These are phyloP conservation scores for Aricia agestis DNA, from an alignment of 1,140 invertebrate genomes.

Conservation along the genomic window DNA sequence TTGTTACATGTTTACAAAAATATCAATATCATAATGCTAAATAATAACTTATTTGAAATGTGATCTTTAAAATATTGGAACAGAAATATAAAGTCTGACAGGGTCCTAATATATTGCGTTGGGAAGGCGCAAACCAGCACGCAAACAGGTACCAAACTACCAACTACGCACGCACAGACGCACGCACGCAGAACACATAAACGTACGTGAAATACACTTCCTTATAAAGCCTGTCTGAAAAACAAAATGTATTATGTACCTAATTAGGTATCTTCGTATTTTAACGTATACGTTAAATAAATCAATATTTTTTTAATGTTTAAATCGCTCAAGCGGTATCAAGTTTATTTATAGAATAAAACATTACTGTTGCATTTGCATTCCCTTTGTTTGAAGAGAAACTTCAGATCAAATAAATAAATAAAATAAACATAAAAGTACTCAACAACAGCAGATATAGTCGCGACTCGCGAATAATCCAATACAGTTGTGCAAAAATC, in stretches of 20 bases:
- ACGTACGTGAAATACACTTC: not conserved
- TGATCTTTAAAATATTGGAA: not conserved
- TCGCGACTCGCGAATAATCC: not conserved
- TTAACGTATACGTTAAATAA: not conserved
- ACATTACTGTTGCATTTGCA: not conserved
- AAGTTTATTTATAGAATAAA: not conserved
- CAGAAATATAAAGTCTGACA: not conserved
- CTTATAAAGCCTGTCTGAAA: not conserved
- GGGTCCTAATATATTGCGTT: not conserved
- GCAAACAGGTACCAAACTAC: not conserved
- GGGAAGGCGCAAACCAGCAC: not conserved
- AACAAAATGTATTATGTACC: not conserved
- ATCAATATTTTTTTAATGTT: not conserved
- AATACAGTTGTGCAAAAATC: constrained; percentile 15
- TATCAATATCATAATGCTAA: not conserved
- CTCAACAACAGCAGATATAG: constrained; percentile 1
- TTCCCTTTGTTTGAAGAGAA: not conserved
- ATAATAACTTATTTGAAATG: not conserved
- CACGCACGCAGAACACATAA: not conserved
- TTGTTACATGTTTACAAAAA: not conserved
- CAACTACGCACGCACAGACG: not conserved
- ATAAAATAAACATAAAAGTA: not conserved
- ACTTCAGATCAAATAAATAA: not conserved
- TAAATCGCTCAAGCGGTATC: not conserved
- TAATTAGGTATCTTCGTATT: not conserved